These are phyloP conservation scores for Chrysopa pallens DNA, from an alignment of 1,140 invertebrate genomes.

Conservation along the genomic window DNA sequence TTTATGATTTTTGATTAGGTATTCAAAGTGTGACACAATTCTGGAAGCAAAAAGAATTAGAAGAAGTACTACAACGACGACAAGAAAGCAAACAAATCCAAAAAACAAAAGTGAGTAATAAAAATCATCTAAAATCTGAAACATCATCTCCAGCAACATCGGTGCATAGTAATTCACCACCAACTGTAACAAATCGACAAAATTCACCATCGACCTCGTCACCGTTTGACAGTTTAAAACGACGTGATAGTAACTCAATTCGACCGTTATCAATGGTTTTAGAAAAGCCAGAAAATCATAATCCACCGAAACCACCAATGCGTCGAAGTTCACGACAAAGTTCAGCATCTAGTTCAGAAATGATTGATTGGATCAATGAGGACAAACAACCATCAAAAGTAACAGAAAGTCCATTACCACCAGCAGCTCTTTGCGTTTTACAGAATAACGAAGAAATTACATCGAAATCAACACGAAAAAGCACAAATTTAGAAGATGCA, in stretches of 20 bases:
- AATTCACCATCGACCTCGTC: too few relatives aligned
- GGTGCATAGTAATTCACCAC: neutral
- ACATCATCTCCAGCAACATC: conserved; percentile 3
- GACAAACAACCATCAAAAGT: conserved; percentile 6
- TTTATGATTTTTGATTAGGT: too few relatives aligned
- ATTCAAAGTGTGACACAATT: conserved; percentile 33
- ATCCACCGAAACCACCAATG: conserved; percentile 8
- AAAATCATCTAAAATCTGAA: neutral
- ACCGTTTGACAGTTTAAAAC: neutral
- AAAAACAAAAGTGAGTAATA: conserved; percentile 3
- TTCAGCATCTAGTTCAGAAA: neutral
- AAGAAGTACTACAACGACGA: conserved; percentile 24
- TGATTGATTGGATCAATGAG: neutral
- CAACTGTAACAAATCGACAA: conserved; percentile 1
- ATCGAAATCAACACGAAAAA: conserved; percentile 21
- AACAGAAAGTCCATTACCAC: too few relatives aligned
- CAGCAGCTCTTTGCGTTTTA: too few relatives aligned
- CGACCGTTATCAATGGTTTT: conserved; percentile 15
- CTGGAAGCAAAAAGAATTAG: conserved; percentile 40
- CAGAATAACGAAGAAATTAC: too few relatives aligned
- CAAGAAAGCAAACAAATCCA: conserved; percentile 4
- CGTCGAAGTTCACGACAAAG: conserved; percentile 6
- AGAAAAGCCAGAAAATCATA: conserved; percentile 12
- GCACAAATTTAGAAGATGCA: conserved; percentile 68
- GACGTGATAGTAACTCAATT: neutral